Conservation (phyloP, 2,797 vertebrate species). For the Xerus rutilus region DNA sequence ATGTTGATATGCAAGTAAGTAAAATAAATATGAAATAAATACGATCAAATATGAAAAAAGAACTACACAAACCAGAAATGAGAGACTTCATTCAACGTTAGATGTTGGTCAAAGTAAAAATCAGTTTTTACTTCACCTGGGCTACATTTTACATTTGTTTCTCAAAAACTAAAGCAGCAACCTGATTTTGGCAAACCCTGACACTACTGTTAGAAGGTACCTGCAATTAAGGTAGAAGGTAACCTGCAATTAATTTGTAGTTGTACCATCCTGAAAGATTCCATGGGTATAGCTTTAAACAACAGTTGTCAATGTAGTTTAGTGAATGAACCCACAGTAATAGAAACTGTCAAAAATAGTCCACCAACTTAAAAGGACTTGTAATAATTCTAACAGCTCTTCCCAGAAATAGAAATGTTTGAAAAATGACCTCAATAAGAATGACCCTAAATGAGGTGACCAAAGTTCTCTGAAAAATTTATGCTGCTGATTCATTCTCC, state of each 20-base stretch:
- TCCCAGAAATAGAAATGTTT: background rate
- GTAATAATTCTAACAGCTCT: background rate
- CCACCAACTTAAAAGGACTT: background rate
- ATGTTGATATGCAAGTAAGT: background rate
- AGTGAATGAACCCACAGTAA: background rate
- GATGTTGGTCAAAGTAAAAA: constrained; percentile 4
- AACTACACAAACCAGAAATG: background rate
- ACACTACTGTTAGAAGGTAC: background rate
- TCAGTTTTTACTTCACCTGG: background rate
- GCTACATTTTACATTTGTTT: background rate
- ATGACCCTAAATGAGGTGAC: background rate
- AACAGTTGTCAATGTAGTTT: background rate
- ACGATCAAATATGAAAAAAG: background rate
- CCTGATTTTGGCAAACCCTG: background rate
- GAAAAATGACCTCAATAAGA: background rate
- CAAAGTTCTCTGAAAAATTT: background rate
- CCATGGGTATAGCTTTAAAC: background rate
- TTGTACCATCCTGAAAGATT: background rate
- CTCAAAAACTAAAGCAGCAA: constrained; percentile 4
- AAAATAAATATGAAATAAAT: background rate
- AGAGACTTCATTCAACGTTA: background rate
- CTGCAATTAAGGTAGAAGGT: background rate
- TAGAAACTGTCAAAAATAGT: background rate
- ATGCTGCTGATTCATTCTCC: background rate
- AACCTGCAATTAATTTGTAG: background rate